Percentiles rank a stretch among this genome's conserved stretches.
Conservation (phyloP, 2,888 invertebrate genomes). For the Cylloceria caligata region DNA sequence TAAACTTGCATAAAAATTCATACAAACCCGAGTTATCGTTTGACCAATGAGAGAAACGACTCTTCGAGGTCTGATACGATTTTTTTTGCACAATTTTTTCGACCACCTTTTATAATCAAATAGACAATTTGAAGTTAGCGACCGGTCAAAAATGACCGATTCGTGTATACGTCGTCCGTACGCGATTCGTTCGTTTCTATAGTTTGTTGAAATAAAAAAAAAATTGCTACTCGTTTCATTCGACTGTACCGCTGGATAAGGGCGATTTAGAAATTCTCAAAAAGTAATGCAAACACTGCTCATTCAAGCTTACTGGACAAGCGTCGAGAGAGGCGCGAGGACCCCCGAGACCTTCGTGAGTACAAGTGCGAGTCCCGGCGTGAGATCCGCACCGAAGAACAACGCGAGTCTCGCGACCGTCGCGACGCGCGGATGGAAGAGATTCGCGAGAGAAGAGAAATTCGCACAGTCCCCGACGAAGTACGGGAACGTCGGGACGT, state of each 20-base stretch:
- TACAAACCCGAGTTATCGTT: no score
- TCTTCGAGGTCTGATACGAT: no score
- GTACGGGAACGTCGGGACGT: constrained; percentile 76
- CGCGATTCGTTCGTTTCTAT: no score
- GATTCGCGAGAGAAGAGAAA: constrained; percentile 80
- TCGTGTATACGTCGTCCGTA: no score
- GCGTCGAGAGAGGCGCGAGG: constrained; percentile 82
- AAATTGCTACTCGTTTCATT: not conserved
- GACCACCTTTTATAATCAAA: no score
- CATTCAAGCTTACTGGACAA: constrained; percentile 81
- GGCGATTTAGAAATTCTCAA: constrained; percentile 1
- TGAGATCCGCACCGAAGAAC: constrained; percentile 77
- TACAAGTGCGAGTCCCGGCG: constrained; percentile 80
- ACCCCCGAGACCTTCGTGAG: constrained; percentile 79
- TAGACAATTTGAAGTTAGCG: no score
- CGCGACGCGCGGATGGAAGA: constrained; percentile 80
- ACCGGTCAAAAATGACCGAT: no score
- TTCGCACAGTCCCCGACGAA: constrained; percentile 75
- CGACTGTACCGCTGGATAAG: constrained; percentile 6
- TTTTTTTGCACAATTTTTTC: no score
- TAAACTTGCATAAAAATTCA: not conserved
- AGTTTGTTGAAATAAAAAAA: not conserved
- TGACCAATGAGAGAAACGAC: no score
- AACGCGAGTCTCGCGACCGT: constrained; percentile 75
- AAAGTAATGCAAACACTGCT: constrained; percentile 53